Evolutionary conservation across 2,113 vertebrate genomes (phyloP).

Genomic region (Pogona vitticeps): DNA sequence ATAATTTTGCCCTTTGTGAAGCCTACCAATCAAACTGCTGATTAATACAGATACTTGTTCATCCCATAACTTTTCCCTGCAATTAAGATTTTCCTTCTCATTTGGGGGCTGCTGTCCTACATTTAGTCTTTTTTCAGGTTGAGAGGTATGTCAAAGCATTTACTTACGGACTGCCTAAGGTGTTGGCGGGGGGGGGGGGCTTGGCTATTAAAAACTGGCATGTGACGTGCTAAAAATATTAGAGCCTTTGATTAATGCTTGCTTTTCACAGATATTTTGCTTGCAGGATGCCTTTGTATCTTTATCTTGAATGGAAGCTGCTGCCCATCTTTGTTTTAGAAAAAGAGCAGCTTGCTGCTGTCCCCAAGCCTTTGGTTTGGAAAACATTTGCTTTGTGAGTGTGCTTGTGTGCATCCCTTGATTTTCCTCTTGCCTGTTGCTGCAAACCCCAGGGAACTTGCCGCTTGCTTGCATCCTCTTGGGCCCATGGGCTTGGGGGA

Average conservation of each 20-base stretch:
- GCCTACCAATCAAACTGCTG: background rate
- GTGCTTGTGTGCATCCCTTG: background rate
- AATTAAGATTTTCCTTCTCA: constrained; percentile 13
- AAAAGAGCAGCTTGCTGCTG: constrained; percentile 57
- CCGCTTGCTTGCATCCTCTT: background rate
- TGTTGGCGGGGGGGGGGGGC: background rate
- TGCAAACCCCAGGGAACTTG: accelerated
- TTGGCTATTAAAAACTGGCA: constrained; percentile 27
- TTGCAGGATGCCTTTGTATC: constrained; percentile 7
- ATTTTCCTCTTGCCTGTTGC: constrained; percentile 15
- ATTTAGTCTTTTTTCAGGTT: constrained; percentile 39
- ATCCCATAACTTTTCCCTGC: constrained; percentile 10
- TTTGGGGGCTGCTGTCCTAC: constrained; percentile 16
- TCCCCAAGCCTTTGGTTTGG: background rate
- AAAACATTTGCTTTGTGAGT: background rate
- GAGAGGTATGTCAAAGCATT: constrained; percentile 49
- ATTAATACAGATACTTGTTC: background rate
- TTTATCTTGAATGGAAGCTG: constrained; percentile 29
- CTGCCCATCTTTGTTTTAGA: constrained; percentile 17
- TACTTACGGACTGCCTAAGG: background rate
- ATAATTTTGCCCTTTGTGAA: background rate
- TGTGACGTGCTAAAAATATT: constrained; percentile 20
- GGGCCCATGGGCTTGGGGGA: background rate
- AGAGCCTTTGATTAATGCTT: constrained; percentile 45
- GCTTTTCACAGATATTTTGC: constrained; percentile 40